Conservation (phyloP, 2,113 vertebrate genomes). For the Geococcyx californianus region DNA sequence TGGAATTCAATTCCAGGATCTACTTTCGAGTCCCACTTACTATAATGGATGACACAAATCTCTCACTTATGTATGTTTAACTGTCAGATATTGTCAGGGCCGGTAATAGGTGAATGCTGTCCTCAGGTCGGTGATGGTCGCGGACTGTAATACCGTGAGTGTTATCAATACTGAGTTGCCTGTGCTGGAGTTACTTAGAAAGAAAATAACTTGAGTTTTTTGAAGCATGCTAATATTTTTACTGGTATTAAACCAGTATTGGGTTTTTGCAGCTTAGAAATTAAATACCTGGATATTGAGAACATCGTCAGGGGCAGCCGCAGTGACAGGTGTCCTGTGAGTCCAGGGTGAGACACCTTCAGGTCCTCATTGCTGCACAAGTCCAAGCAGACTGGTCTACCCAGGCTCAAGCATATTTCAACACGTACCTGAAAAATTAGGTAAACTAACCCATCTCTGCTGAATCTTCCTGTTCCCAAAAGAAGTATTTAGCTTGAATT, state of each 20-base stretch:
- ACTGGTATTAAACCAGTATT: too few species aligned
- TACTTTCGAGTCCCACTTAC: slow-evolving; percentile 39
- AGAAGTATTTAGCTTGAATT: neutral
- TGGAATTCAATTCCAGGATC: slow-evolving; percentile 58
- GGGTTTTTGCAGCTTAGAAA: neutral
- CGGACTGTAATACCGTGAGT: neutral
- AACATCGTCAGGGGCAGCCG: neutral
- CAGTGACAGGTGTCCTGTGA: neutral
- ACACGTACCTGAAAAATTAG: neutral
- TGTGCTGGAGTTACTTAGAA: neutral
- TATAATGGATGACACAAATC: slow-evolving; percentile 36
- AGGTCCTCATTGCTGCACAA: neutral
- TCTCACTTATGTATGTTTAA: neutral
- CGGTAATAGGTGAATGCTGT: neutral
- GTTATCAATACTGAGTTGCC: neutral
- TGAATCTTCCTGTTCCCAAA: neutral
- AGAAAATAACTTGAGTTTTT: neutral
- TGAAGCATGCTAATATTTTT: neutral
- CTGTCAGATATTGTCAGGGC: slow-evolving; percentile 13
- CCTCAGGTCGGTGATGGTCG: neutral
- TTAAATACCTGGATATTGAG: neutral
- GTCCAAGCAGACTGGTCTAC: neutral
- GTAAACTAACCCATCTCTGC: neutral
- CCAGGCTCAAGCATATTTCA: neutral
- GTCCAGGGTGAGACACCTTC: neutral